These are phyloP conservation scores for Gymnarchus niloticus DNA, from an alignment of 2,113 vertebrate species.

Conservation along the genomic window DNA sequence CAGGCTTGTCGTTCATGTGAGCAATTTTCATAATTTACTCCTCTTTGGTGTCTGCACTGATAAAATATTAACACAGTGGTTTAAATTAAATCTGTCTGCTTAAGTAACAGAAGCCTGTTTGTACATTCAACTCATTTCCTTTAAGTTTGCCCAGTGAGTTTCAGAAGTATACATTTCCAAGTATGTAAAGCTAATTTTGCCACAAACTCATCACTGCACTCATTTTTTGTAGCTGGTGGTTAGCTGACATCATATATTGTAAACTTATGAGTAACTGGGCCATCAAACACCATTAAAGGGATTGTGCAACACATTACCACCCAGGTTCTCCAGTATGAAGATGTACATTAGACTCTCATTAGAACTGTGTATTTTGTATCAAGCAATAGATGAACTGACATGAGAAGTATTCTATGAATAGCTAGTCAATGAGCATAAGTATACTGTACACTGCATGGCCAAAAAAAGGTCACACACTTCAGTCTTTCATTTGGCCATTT, in stretches of 20 bases:
- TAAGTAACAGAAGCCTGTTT: neutral
- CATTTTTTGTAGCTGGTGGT: neutral
- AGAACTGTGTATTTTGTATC: neutral
- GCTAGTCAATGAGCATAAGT: neutral
- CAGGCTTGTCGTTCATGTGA: neutral
- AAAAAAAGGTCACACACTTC: too few species aligned
- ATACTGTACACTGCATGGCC: too few species aligned
- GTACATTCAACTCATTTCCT: neutral
- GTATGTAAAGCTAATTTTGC: neutral
- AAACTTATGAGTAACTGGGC: neutral
- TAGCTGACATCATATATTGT: neutral
- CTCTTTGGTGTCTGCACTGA: neutral
- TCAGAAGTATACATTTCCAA: neutral
- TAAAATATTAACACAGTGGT: neutral
- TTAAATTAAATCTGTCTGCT: neutral
- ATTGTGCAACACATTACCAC: neutral
- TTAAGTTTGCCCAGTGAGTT: neutral
- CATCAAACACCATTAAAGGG: neutral
- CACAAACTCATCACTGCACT: neutral
- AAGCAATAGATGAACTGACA: neutral
- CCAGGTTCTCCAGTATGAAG: neutral
- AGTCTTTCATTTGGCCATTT: too few species aligned
- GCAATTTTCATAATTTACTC: neutral
- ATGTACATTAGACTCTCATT: neutral
- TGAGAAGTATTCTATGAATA: neutral